phyloP scores from a whole-genome alignment of 2,113 vertebrate genomes.

The Prolemur simus region DNA sequence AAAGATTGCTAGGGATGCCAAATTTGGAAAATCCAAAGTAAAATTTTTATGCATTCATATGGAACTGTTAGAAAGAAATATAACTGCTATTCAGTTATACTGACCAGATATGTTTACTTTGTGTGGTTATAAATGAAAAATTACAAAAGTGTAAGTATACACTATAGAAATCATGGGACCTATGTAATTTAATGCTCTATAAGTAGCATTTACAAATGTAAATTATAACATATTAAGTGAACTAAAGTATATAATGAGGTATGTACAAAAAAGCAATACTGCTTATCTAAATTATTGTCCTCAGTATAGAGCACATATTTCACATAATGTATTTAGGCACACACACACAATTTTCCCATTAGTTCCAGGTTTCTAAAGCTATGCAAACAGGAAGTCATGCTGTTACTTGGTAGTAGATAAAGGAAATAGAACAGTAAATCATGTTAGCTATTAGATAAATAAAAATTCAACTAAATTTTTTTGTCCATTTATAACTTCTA shows the following conservation, averaged over 20 bases:
- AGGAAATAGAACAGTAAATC: too few relatives aligned
- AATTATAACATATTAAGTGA: neutral
- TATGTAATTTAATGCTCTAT: neutral
- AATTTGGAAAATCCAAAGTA: neutral
- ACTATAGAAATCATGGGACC: neutral
- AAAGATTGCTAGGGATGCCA: neutral
- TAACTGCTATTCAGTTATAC: neutral
- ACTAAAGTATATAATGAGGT: neutral
- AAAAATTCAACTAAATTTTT: neutral
- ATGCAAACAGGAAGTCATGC: neutral
- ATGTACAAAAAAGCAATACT: neutral
- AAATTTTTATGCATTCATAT: neutral
- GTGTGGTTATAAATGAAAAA: neutral
- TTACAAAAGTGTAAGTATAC: neutral
- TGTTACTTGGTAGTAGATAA: neutral
- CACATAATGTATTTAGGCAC: neutral
- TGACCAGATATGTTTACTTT: neutral
- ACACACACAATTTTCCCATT: neutral
- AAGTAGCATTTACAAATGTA: neutral
- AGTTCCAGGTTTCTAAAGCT: neutral
- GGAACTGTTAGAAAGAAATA: neutral
- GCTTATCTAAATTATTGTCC: neutral
- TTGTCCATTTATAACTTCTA: neutral
- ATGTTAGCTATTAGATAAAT: neutral
- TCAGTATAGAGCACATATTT: neutral